These are phyloP conservation scores for Poecilia latipinna DNA, from an alignment of 2,113 vertebrate genomes.

Conservation along the genomic window DNA sequence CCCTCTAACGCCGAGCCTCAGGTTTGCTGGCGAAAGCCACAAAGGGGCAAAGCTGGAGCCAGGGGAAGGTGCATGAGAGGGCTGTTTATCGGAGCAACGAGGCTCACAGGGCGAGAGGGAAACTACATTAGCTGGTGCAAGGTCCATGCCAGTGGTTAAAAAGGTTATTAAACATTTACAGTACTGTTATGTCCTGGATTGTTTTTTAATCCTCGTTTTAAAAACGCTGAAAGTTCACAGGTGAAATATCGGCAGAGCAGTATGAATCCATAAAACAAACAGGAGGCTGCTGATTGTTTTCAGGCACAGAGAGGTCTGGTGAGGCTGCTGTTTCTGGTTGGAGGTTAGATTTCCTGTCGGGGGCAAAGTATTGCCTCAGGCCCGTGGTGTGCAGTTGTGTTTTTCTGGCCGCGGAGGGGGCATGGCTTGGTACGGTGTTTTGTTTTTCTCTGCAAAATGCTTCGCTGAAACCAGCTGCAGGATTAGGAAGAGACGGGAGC, in stretches of 20 bases:
- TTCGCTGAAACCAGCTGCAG: slow-evolving; percentile 51
- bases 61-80: slow-evolving; percentile 3
- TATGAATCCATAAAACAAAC: slow-evolving; percentile 19
- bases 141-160: slow-evolving; percentile 42
- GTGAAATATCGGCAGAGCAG: slow-evolving; percentile 1
- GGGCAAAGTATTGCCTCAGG: slow-evolving; percentile 55
- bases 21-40: slow-evolving; percentile 7
- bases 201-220: not conserved
- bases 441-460: slow-evolving; percentile 60
- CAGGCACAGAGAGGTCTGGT: slow-evolving; percentile 30
- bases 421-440: slow-evolving; percentile 71
- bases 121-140: slow-evolving; percentile 43
- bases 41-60: slow-evolving; percentile 7
- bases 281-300: slow-evolving; percentile 47
- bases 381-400: slow-evolving; percentile 62
- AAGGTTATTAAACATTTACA: slow-evolving; percentile 67
- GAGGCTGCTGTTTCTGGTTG: slow-evolving; percentile 64
- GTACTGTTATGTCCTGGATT: slow-evolving; percentile 22
- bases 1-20: slow-evolving; percentile 19
- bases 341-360: slow-evolving; percentile 74
- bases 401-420: slow-evolving; percentile 66
- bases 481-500: slow-evolving; percentile 27
- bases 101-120: slow-evolving; percentile 29
- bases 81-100: slow-evolving; percentile 20
- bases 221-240: not conserved